These are phyloP conservation scores for Lasius fuliginosus DNA, from an alignment of 2,888 invertebrate genomes.

Conservation along the genomic window DNA sequence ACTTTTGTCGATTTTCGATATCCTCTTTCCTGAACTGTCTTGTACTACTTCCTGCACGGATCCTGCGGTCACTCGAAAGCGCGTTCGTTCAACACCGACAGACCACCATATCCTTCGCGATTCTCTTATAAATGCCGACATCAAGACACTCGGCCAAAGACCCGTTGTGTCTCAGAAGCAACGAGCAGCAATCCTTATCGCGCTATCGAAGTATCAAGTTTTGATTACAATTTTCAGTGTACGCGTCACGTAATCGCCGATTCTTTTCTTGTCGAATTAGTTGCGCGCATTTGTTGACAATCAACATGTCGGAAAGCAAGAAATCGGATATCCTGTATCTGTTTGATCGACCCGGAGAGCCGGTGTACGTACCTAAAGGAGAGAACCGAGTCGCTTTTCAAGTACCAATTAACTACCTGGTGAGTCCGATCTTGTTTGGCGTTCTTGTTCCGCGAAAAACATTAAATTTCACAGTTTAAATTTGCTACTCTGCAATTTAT, in stretches of 20 bases:
- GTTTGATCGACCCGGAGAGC: conserved; percentile 92
- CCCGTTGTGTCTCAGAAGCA: not conserved
- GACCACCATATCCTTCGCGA: conserved; percentile 58
- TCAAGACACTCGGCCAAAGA: not conserved
- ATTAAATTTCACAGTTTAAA: conserved; percentile 5
- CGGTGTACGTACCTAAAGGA: conserved; percentile 92
- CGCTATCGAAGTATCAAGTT: not conserved
- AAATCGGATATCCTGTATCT: conserved; percentile 85
- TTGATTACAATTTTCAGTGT: not conserved
- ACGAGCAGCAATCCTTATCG: not conserved
- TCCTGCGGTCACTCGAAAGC: conserved; percentile 61
- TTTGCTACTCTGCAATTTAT: not conserved
- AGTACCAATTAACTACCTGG: conserved; percentile 89
- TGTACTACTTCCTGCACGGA: conserved; percentile 48
- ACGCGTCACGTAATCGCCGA: conserved; percentile 5
- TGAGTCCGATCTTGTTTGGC: conserved; percentile 84
- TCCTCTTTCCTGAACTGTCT: not conserved
- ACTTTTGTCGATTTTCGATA: not conserved
- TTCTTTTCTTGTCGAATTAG: conserved; percentile 6
- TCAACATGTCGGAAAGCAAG: conserved; percentile 57
- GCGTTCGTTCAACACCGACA: conserved; percentile 28
- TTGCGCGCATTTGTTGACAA: not conserved
- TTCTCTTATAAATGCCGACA: conserved; percentile 55
- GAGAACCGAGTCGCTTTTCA: conserved; percentile 89
- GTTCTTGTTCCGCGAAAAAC: conserved; percentile 12